Base-by-base conservation (phyloP, 2,888 invertebrate species). In the Drosophila antonietae region DNA sequence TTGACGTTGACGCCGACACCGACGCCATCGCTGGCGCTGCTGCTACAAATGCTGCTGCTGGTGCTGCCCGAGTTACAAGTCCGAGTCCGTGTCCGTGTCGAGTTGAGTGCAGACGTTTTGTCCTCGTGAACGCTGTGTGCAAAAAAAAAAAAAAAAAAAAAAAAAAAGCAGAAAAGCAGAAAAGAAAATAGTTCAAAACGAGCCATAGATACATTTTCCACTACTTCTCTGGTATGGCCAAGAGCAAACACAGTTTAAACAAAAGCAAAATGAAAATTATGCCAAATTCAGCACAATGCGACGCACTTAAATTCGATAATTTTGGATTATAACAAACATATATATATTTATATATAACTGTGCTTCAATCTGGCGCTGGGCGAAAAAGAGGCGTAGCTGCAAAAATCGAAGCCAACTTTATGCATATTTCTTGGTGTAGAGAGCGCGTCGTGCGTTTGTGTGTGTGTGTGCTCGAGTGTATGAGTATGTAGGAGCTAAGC, bases 121-220 rank as follows among this genome's bases (percentile, higher is more conserved):
- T 79, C 76, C 87, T 75, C 83, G 83, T 78, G 80, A 83, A 69
- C 79, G 78, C 79, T 79, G 88, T 87, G 89, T 78, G 80, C 80
- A 81, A 86, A 79, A 69, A 52, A 49, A 39, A 57, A n/a, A 31
- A 14, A 62, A 0, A n/a, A 28, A 39, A 20, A 41, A 39, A 41
- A 9, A 65, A 44, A 37, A 49, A 43, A 37, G 20, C 9, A 37
- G 1, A 18, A 52, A 2, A 33, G 28, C n/a, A 63, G 37, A 53
- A 53, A 53, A 37, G 47, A 37, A 69, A 65, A 75, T 78, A 84
- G 72, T 87, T 73, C 74, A 68, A 71, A 67, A 72, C 75, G 69
- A 78, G 84, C 78, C 81, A 88, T 84, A 85, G 82, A 85, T 88
- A 88, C 89, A 85, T 88, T 87, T 88, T 83, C 80, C 83, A 53